Evolutionary conservation across 2,113 vertebrate species (phyloP).

Genomic region (Galemys pyrenaicus): DNA sequence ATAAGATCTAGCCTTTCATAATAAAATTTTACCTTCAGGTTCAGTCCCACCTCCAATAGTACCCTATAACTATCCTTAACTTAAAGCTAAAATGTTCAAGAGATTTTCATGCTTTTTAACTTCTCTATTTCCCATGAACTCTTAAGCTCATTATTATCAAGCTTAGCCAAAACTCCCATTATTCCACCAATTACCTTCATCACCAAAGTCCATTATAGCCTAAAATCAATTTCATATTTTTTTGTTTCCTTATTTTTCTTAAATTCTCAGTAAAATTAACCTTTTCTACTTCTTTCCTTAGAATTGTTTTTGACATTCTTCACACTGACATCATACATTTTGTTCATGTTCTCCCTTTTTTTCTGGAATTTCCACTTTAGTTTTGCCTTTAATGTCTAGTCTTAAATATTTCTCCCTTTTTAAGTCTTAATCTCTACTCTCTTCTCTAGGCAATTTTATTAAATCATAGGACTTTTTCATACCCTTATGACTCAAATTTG

Average conservation of each 20-base stretch:
- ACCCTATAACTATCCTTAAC: background rate
- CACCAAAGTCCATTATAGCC: background rate
- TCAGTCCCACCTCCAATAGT: background rate
- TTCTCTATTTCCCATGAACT: background rate
- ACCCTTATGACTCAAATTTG: slow-evolving; percentile 1
- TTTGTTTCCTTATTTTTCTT: background rate
- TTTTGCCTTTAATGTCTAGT: background rate
- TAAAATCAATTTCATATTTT: background rate
- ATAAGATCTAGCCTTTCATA: background rate
- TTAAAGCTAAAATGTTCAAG: background rate
- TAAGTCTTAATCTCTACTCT: background rate
- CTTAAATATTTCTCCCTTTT: background rate
- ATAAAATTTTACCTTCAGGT: background rate
- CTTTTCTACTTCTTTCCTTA: background rate
- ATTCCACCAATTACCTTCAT: background rate
- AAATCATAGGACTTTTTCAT: background rate
- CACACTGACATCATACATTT: background rate
- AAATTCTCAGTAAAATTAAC: background rate
- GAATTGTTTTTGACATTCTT: background rate
- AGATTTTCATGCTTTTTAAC: background rate
- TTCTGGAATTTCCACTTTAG: background rate
- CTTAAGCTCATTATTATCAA: background rate
- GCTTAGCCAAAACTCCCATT: background rate
- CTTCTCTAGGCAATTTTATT: background rate
- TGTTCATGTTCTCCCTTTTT: background rate